Base-by-base conservation (phyloP, 2,888 invertebrate species). In the Neoascia interrupta region DNA sequence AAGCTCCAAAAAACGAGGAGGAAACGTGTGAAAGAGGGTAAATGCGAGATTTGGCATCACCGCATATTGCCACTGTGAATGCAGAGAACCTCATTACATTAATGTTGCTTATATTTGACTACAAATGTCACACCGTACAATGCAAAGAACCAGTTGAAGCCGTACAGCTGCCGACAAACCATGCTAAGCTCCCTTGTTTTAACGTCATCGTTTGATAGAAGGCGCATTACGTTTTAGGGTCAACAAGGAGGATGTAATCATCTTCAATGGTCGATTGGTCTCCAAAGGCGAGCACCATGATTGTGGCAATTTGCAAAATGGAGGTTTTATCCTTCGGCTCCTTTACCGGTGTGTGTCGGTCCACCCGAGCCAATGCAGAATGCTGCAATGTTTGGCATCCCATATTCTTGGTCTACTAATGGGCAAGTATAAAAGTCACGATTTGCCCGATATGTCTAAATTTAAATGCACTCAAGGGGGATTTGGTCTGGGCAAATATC, bases 401-500 rank as follows among this genome's bases (percentile, higher is more conserved):
- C 64, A 64, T 56, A 51, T 64, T 64, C 45, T 19, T 31, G 54
- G 45, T 56, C 61, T 60, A 54, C 73, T 53, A 74, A 68, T 60
- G 56, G 66, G 23, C 37, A 68, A 61, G 61, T 21, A 72, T 66
- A 76, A 76, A 72, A 72, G 76, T 72, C 76, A 76, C 72, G 64
- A 72, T 72, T 54, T 47, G 31, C 41, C 56, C 66, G 61, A 73
- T 79, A 73, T 73, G 66, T 79, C 79, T 66, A 73, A 79, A 79
- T 79, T 73, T 73, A 61, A 79, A 73, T 66, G 79, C 56, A 41
- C 26, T 61, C 56, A 45, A 47, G 37, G 34, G 47, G 43, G 58
- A 39, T 31, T 37, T 23, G 31, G 4, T 31, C 51, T 2, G n/a
- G 13, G 34, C 21, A 58, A 34, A 26, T 26, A 16, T 10, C 13